Evolutionary conservation across 2,888 invertebrate genomes (phyloP), one percentile per base, ranked within the genome.

Genomic region (Hydraecia micacea): DNA sequence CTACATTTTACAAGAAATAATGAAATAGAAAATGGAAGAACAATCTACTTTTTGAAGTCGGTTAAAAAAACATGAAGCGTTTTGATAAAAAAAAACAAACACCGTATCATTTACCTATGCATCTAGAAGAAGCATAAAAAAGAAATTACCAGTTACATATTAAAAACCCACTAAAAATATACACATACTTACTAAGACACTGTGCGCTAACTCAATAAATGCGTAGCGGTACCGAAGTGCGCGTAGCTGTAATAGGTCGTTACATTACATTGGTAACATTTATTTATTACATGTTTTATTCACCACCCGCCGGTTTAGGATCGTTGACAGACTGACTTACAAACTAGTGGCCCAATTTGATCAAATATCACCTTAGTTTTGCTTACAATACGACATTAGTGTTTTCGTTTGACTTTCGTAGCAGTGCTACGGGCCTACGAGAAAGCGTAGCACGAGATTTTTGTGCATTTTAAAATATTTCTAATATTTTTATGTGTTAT

Each of bases 281-380:
- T 93, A 94, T 94, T 92, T 94, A 96, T 96, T 96, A 93, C 96
- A 96, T 96, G 96, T 96, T 96, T 96, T 96, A 96, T 96, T 96
- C 96, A 96, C 91, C 85, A 89, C 79, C 88, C 84, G 89, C 77
- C 84, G 88, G 85, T 85, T 91, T 91, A 87, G 88, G 87, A 86
- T 79, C 85, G 90, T 91, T 92, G 92, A 91, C 90, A 90, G 88
- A 84, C 90, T 85, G 77, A 65, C 76, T 86, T 81, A 79, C 76
- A 65, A 63, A 83, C 79, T 72, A 76, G 74, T 68, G 70, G 39
- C 36, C 69, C 67, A 65, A 36, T 79, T 78, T 79, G 75, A 67
- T 72, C n/a, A 79, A 86, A 83, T 74, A 87, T 84, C 28, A 74
- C 67, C 18, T 75, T 65, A 55, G 39, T 80, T 74, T 60, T 65